These are phyloP conservation scores for Caenorhabditis sinica DNA, from an alignment of 2,888 invertebrate genomes.

Conservation along the genomic window DNA sequence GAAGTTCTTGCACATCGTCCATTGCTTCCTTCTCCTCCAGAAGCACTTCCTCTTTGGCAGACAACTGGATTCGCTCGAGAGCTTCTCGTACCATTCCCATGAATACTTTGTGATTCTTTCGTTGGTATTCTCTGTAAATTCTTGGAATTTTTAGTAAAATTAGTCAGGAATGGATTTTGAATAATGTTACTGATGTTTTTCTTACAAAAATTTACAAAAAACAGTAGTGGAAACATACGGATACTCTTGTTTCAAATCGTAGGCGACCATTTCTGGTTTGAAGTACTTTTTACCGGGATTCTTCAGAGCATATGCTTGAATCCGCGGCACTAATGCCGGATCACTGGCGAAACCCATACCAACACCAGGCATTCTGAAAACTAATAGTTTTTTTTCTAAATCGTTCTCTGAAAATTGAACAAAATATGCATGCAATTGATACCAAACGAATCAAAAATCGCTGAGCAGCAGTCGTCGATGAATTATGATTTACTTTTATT, in stretches of 20 bases:
- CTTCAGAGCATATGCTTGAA: slow-evolving; percentile 69
- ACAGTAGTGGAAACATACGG: slow-evolving; percentile 63
- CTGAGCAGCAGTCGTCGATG: background rate
- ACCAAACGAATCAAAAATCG: slow-evolving; percentile 37
- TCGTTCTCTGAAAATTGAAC: background rate
- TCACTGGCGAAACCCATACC: slow-evolving; percentile 62
- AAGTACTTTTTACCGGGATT: slow-evolving; percentile 64
- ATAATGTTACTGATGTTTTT: background rate
- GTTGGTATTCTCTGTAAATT: slow-evolving; percentile 72
- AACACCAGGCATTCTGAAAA: slow-evolving; percentile 38
- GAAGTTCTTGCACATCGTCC: slow-evolving; percentile 62
- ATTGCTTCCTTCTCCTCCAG: slow-evolving; percentile 50
- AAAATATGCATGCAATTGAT: slow-evolving; percentile 47
- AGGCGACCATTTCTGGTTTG: slow-evolving; percentile 70
- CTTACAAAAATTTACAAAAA: background rate
- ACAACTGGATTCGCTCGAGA: slow-evolving; percentile 54
- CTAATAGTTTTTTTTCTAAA: background rate
- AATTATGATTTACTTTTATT: slow-evolving; percentile 15
- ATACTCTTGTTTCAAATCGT: slow-evolving; percentile 73
- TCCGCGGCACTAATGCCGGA: slow-evolving; percentile 65
- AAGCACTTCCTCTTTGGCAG: slow-evolving; percentile 17
- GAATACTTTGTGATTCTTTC: slow-evolving; percentile 71
- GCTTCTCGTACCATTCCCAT: slow-evolving; percentile 69
- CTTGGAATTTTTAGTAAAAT: background rate
- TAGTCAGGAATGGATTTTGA: background rate